A percentile compares a stretch with the other conserved stretches of the same genome.
These are phyloP conservation scores for Tamias sibiricus DNA, from an alignment of 2,113 vertebrate genomes.

Conservation along the genomic window DNA sequence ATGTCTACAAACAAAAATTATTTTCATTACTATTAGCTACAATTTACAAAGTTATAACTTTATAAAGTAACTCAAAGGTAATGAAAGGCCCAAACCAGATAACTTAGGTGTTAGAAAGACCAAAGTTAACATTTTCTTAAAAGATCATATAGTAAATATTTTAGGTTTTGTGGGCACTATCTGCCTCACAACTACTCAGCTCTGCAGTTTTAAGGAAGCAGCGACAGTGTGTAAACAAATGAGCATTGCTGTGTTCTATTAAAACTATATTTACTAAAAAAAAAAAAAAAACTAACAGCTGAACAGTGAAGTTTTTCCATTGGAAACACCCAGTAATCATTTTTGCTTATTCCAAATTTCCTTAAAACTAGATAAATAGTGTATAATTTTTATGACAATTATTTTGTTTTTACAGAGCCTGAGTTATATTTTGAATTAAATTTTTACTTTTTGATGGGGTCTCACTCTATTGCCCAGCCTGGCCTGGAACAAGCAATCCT, in stretches of 20 bases:
- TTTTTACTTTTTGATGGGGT: neutral
- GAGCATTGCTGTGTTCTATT: too few relatives aligned
- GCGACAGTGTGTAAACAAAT: neutral
- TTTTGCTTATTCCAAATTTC: neutral
- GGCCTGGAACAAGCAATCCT: too few relatives aligned
- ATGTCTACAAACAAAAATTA: neutral
- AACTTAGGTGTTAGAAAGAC: neutral
- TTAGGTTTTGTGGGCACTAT: neutral
- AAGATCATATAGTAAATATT: neutral
- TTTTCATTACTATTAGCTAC: neutral
- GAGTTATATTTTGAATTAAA: neutral
- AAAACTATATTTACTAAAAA: neutral
- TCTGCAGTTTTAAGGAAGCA: neutral
- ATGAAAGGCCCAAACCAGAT: neutral
- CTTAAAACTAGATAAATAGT: neutral
- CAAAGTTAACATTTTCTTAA: neutral
- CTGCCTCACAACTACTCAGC: neutral
- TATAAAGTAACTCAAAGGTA: neutral
- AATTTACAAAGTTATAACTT: too few relatives aligned
- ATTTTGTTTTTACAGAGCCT: neutral
- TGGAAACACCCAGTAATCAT: neutral
- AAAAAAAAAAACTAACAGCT: neutral
- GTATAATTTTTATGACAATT: neutral
- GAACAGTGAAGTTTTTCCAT: neutral
- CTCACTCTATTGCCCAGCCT: too few relatives aligned